Percentiles rank a stretch among this genome's conserved stretches.
Conservation (phyloP, 2,113 vertebrate genomes). For the Gnathonemus echidnorhynchus region DNA sequence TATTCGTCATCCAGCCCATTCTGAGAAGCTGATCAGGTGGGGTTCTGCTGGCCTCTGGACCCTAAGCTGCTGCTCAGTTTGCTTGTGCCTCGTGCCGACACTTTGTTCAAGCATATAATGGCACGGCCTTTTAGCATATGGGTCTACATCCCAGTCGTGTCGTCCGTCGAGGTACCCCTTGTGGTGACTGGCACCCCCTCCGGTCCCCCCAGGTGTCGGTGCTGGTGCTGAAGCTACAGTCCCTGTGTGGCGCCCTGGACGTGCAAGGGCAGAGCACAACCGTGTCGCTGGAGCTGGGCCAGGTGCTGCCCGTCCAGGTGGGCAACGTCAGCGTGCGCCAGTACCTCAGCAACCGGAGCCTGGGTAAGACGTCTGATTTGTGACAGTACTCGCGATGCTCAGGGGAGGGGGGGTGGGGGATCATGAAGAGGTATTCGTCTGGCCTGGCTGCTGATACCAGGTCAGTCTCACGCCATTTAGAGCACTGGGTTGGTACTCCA, state of each 20-base stretch:
- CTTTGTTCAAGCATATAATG: not conserved
- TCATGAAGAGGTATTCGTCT: not conserved
- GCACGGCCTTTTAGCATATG: not conserved
- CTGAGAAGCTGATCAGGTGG: not conserved
- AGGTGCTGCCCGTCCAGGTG: conserved; percentile 74
- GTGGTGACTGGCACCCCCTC: not conserved
- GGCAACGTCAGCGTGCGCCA: conserved; percentile 87
- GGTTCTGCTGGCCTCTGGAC: not conserved
- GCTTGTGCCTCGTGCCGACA: not conserved
- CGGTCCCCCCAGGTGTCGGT: conserved; percentile 79
- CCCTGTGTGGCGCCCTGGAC: conserved; percentile 79
- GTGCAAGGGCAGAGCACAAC: conserved; percentile 78
- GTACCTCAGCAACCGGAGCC: conserved; percentile 83
- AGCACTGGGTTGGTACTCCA: not conserved
- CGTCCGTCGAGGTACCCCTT: not conserved
- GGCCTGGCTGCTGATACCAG: conserved; percentile 32
- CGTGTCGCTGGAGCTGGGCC: conserved; percentile 79
- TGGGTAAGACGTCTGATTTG: conserved; percentile 64
- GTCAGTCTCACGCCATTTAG: not conserved
- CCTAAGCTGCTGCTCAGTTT: not conserved
- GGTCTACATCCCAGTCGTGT: not conserved
- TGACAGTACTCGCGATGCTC: not conserved
- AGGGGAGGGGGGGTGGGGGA: not conserved
- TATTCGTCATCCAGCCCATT: not conserved
- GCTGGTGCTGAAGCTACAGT: conserved; percentile 84